These are phyloP conservation scores for Bugulina stolonifera DNA, from an alignment of 2,888 invertebrate genomes.

Conservation along the genomic window DNA sequence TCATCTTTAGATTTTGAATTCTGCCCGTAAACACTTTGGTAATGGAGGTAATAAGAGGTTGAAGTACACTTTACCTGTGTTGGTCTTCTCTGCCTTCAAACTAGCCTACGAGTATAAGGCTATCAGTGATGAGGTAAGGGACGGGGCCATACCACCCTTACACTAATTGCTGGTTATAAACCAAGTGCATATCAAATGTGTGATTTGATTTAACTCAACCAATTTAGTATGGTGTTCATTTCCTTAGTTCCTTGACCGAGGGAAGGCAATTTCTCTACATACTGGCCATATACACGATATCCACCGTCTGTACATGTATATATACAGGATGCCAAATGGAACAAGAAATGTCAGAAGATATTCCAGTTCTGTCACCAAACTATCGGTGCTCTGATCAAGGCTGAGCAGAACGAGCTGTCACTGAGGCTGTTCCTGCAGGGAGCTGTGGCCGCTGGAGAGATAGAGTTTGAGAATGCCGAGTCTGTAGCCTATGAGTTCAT, in stretches of 20 bases:
- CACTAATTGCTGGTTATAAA: no score
- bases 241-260: no score
- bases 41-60: conserved; percentile 83
- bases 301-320: neutral
- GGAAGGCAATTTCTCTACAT: no score
- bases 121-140: conserved; percentile 68
- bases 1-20: conserved; percentile 76
- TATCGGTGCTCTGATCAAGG: conserved; percentile 86
- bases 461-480: conserved; percentile 86
- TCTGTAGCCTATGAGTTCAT: conserved; percentile 97
- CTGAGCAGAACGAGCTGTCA: conserved; percentile 87
- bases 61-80: conserved; percentile 83
- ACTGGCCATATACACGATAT: no score
- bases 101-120: conserved; percentile 77
- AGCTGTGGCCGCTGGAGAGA: conserved; percentile 83
- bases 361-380: conserved; percentile 97
- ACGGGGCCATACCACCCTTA: no score
- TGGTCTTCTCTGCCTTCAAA: conserved; percentile 80
- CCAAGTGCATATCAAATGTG: no score
- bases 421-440: conserved; percentile 90
- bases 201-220: no score
- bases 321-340: conserved; percentile 87
- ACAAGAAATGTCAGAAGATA: conserved; percentile 95
- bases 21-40: conserved; percentile 80
- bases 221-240: no score